Conservation (phyloP, 2,797 vertebrate species). For the Mionectes olivaceus region DNA sequence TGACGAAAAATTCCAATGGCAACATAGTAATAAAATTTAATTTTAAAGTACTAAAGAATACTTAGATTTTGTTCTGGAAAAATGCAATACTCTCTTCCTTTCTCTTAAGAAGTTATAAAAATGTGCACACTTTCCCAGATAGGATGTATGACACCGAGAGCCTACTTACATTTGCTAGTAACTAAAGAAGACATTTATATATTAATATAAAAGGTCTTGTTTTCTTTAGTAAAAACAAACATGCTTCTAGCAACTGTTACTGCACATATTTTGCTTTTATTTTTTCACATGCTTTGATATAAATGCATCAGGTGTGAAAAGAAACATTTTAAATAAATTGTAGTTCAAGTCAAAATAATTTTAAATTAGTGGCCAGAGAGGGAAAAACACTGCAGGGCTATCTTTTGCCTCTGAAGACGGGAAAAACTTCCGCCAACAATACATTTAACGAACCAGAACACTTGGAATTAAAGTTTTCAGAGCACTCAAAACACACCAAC, state of each 20-base stretch:
- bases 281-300: neutral
- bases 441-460: conserved; percentile 50
- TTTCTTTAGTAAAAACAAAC: neutral
- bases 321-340: neutral
- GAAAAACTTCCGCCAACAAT: conserved; percentile 54
- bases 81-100: neutral
- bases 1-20: conserved; percentile 26
- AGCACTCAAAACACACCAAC: conserved; percentile 81
- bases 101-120: conserved; percentile 8
- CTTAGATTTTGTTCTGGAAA: conserved; percentile 15
- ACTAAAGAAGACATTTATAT: conserved; percentile 49
- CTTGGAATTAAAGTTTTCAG: conserved; percentile 67
- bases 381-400: neutral
- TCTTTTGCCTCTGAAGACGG: conserved; percentile 62
- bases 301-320: conserved; percentile 40
- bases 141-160: neutral
- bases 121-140: neutral
- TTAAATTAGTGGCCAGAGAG: neutral
- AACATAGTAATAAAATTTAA: conserved; percentile 24
- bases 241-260: neutral
- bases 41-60: conserved; percentile 18
- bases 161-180: conserved; percentile 36
- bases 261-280: neutral
- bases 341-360: neutral
- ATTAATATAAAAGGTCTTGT: conserved; percentile 15